Evolutionary conservation across 2,113 vertebrate species (phyloP), one percentile per base, ranked within the genome.

Genomic region (Orycteropus afer): DNA sequence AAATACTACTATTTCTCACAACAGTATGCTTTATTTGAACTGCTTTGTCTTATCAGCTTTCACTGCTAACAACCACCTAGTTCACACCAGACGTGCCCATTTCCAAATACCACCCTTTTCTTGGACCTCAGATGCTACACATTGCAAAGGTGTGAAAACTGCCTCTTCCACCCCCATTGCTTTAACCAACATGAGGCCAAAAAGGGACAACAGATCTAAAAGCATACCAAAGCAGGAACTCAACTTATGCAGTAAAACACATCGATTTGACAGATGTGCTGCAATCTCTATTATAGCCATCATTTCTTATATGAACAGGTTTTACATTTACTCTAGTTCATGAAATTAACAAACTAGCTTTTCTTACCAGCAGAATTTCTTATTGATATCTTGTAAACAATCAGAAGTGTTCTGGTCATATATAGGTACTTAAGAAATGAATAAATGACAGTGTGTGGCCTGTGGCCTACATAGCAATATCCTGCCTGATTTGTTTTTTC

Each of bases 101-200:
- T 85, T 97, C 87, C 94, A 87, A 96, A 94, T 20, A 96, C 79
- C 83, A 97, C 45, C 71, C 91, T 95, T 32, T 93, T 96, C 84
- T 90, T 55, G 81, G 89, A 95, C 93, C 76, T 86, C 86, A 91
- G 89, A 95, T 91, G 92, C 84, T 96, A n/a, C 65, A 96, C 77
- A 94, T 32, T 85, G 84, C 59, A 65, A 90, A 74, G 77, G 65
- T 93, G 94, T 81, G 84, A 96, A 93, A 93, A 57, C 81, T 88
- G 86, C 93, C 76, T 77, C 91, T 87, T 80, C 90, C 53, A 88
- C 90, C 89, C 93, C 93, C 94, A 76, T 49, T 74, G 76, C 63
- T 91, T 95, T 92, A 95, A 91, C 83, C 71, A 82, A 88, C 59
- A 90, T 20, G 85, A 92, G 57, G 59, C 76, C 74, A 89, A 12